phyloP scores from a whole-genome alignment of 2,888 invertebrate genomes.

The Lagria hirta region DNA sequence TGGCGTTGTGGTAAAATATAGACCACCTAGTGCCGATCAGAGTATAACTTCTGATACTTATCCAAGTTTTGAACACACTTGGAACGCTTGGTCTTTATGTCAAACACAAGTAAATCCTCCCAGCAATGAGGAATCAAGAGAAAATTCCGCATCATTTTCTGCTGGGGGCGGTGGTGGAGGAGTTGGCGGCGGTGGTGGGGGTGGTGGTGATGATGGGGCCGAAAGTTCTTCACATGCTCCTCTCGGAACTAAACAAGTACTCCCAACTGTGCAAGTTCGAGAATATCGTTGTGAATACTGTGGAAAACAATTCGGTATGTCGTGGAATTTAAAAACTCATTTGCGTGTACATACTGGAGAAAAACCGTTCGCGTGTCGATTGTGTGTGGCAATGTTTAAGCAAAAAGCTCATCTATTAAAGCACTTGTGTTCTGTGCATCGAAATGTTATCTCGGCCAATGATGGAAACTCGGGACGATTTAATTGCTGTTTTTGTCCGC shows the following conservation, averaged over 20 bases:
- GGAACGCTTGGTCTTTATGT: slow-evolving; percentile 68
- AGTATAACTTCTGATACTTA: slow-evolving; percentile 56
- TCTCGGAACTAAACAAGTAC: slow-evolving; percentile 51
- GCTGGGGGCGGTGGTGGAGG: slow-evolving; percentile 35
- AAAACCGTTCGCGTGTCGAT: slow-evolving; percentile 85
- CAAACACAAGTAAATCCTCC: slow-evolving; percentile 64
- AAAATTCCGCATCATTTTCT: slow-evolving; percentile 45
- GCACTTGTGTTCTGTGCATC: slow-evolving; percentile 86
- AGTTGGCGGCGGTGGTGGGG: slow-evolving; percentile 41
- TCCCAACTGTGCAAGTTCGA: slow-evolving; percentile 63
- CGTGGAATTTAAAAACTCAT: slow-evolving; percentile 89
- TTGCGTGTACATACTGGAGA: slow-evolving; percentile 85
- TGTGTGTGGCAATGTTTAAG: slow-evolving; percentile 90
- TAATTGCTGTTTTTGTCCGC: slow-evolving; percentile 85
- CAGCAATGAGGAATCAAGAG: slow-evolving; percentile 41
- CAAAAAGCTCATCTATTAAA: slow-evolving; percentile 86
- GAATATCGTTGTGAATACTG: slow-evolving; percentile 88
- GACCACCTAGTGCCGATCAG: slow-evolving; percentile 71
- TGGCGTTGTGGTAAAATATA: slow-evolving; percentile 62
- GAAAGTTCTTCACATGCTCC: slow-evolving; percentile 53
- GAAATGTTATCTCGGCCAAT: slow-evolving; percentile 82
- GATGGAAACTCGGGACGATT: slow-evolving; percentile 75
- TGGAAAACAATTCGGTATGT: slow-evolving; percentile 90
- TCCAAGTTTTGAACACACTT: slow-evolving; percentile 56
- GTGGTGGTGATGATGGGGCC: slow-evolving; percentile 42